Percentiles rank a stretch among this genome's conserved stretches.
Conservation (phyloP, 2,797 vertebrate species). For the Darevskia nairensis region DNA sequence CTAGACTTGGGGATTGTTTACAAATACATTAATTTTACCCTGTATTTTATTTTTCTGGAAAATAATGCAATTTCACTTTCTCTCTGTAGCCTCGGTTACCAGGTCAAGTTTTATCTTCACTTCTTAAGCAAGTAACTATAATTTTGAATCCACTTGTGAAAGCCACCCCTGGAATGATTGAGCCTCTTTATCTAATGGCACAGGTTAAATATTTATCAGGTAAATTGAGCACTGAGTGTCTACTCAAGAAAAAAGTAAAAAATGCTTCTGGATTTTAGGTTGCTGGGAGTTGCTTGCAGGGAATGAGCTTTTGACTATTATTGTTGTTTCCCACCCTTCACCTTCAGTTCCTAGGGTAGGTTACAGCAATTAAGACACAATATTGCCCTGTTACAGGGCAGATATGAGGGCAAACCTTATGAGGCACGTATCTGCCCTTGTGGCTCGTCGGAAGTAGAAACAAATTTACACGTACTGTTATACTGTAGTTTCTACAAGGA, state of each 20-base stretch:
- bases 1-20: background rate
- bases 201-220: constrained; percentile 80
- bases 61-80: background rate
- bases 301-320: too few relatives aligned
- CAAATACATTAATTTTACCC: background rate
- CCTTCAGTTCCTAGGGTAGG: too few relatives aligned
- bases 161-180: constrained; percentile 72
- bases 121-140: constrained; percentile 76
- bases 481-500: too few relatives aligned
- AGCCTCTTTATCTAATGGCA: constrained; percentile 76
- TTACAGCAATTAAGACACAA: too few relatives aligned
- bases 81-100: constrained; percentile 64
- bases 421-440: too few relatives aligned
- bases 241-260: background rate
- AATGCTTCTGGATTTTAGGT: background rate
- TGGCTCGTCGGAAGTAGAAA: too few relatives aligned
- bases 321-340: too few relatives aligned
- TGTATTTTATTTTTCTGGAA: background rate
- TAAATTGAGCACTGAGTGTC: constrained; percentile 43
- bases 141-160: constrained; percentile 78
- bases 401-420: too few relatives aligned
- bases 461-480: too few relatives aligned
- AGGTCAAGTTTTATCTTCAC: constrained; percentile 75
- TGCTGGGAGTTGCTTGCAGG: background rate
- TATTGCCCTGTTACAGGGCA: too few relatives aligned